Evolutionary conservation across 2,797 vertebrate species (phyloP), one percentile per base, ranked within the genome.

Genomic region (Serranus cabrilla): DNA sequence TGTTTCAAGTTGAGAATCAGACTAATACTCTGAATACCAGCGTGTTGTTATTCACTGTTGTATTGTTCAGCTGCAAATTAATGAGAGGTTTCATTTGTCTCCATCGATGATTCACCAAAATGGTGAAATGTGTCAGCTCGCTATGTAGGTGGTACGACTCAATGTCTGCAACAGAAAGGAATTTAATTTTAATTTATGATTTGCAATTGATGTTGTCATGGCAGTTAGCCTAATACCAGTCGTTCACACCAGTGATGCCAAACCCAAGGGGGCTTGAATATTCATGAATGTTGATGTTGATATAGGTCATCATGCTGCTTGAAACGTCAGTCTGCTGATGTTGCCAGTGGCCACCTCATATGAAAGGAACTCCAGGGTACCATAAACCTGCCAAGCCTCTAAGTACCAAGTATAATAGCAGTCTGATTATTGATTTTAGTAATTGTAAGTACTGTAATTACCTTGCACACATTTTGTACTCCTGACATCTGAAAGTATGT

Each of bases 131-230:
- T 85, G 86, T 86, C 84, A 83, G 58, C 71, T 57, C 61, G 73
- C 61, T 52, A 62, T 71, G 84, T 86, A 83, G 81, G 83, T 82
- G 78, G 78, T 63, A 52, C 47, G 49, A 59, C 78, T 78, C 65
- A 50, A 69, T 56, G 82, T 76, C 74, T 70, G 74, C 49, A 57
- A 77, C 75, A 76, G 75, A 82, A 69, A 79, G 58, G 61, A 72
- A 80, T 83, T 81, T 71, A 52, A 80, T 85, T 85, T 83, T 70
- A 75, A 86, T 91, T 85, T 81, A 72, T 81, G 64, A 88, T 87
- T 78, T 74, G 78, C 85, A 81, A 65, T 78, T 77, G 74, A 87
- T 85, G 88, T 84, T 85, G 77, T 83, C 65, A 43, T 86, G 78
- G 78, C 80, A 78, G 49, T 82, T 85, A 76, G 77, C 76, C 81